Conservation (phyloP, 2,797 vertebrate species). For the Danio albolineatus region DNA sequence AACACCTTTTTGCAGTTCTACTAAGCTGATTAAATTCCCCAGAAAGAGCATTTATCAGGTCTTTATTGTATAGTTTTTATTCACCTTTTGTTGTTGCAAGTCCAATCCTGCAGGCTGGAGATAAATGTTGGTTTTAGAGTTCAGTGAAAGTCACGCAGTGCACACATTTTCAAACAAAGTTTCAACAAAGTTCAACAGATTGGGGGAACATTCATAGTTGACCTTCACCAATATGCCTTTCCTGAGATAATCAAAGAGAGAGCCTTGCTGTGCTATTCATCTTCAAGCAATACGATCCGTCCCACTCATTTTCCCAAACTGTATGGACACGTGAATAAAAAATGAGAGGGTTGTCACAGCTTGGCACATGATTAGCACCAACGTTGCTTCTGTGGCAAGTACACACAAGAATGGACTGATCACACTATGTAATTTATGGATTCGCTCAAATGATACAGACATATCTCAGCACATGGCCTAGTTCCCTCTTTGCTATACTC, state of each 20-base stretch:
- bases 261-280: slow-evolving; percentile 56
- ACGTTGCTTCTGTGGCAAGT: slow-evolving; percentile 14
- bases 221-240: slow-evolving; percentile 60
- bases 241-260: slow-evolving; percentile 57
- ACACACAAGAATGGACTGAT: slow-evolving; percentile 12
- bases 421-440: slow-evolving; percentile 39
- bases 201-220: slow-evolving; percentile 47
- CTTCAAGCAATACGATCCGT: slow-evolving; percentile 44
- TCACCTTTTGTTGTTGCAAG: slow-evolving; percentile 39
- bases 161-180: slow-evolving; percentile 42
- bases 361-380: slow-evolving; percentile 39
- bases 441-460: slow-evolving; percentile 1
- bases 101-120: slow-evolving; percentile 11
- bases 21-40: slow-evolving; percentile 48
- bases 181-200: slow-evolving; percentile 36
- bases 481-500: background rate
- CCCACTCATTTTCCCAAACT: slow-evolving; percentile 37
- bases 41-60: slow-evolving; percentile 38
- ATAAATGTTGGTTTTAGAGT: slow-evolving; percentile 25
- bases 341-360: slow-evolving; percentile 34
- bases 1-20: background rate
- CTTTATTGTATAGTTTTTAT: slow-evolving; percentile 44
- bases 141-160: slow-evolving; percentile 25
- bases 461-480: slow-evolving; percentile 15
- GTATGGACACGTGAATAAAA: slow-evolving; percentile 26